phyloP scores from a whole-genome alignment of 2,113 vertebrate species.

The Rhabdomys dilectus region DNA sequence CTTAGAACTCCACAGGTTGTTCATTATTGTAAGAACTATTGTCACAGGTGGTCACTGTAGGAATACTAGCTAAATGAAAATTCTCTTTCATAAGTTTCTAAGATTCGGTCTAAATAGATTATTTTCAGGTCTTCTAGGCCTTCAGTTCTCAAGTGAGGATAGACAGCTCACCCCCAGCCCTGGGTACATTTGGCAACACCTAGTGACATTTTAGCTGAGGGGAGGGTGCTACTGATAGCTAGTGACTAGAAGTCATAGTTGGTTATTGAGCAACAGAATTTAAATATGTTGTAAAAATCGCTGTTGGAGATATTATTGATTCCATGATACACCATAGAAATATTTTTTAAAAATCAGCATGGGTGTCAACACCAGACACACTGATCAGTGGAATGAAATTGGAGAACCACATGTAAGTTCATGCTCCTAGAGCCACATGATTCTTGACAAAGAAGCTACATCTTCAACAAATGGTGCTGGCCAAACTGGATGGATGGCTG shows the following conservation, averaged over 20 bases:
- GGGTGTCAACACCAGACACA: neutral
- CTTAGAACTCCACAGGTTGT: neutral
- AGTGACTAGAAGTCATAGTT: neutral
- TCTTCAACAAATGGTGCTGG: neutral
- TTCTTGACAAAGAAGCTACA: neutral
- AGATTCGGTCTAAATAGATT: neutral
- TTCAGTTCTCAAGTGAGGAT: neutral
- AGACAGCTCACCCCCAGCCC: neutral
- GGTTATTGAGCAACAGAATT: neutral
- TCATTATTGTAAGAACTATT: neutral
- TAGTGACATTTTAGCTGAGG: neutral
- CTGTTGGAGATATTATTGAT: neutral
- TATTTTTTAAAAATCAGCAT: neutral
- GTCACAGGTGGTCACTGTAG: neutral
- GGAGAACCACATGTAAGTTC: neutral
- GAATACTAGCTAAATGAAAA: slow-evolving; percentile 24
- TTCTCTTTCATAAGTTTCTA: neutral
- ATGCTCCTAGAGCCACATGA: neutral
- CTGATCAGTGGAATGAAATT: neutral
- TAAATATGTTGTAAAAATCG: neutral
- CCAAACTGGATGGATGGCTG: neutral
- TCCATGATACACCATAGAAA: neutral
- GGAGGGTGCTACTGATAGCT: neutral
- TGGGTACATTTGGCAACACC: neutral
- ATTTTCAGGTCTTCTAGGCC: neutral